These are phyloP conservation scores for Sebastes variabilis DNA, from an alignment of 2,797 vertebrate genomes.

Conservation along the genomic window DNA sequence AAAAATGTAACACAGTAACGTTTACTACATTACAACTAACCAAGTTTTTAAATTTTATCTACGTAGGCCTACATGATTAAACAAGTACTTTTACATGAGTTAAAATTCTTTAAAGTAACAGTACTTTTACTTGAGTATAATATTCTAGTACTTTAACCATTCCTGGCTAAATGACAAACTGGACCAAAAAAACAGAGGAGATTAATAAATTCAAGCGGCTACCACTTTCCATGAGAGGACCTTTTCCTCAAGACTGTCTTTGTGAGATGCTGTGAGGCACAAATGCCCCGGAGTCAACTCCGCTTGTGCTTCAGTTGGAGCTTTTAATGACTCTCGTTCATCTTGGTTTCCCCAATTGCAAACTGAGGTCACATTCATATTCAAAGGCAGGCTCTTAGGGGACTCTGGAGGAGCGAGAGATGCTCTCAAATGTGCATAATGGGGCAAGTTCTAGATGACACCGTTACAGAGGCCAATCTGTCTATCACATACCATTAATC, in stretches of 20 bases:
- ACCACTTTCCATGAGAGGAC: not conserved
- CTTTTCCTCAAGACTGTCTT: not conserved
- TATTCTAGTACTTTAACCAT: too few relatives aligned
- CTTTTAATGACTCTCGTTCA: conserved; percentile 32
- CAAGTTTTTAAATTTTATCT: too few relatives aligned
- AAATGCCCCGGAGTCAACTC: not conserved
- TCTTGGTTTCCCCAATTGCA: conserved; percentile 11
- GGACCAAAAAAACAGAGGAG: too few relatives aligned
- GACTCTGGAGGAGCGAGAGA: not conserved
- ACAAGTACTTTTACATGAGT: too few relatives aligned
- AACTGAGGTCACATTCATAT: conserved; percentile 26
- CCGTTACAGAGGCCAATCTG: not conserved
- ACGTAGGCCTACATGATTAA: too few relatives aligned
- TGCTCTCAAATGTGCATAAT: not conserved
- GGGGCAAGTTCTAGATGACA: not conserved
- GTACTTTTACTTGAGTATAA: too few relatives aligned
- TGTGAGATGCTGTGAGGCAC: not conserved
- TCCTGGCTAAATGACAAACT: too few relatives aligned
- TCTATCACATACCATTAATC: conserved; percentile 10
- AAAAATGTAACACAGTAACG: too few relatives aligned
- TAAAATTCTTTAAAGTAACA: too few relatives aligned
- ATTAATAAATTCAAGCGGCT: not conserved
- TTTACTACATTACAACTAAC: too few relatives aligned
- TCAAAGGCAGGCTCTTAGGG: not conserved
- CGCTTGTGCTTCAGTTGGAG: not conserved